Percentiles rank a stretch among this genome's conserved stretches.
phyloP scores from a whole-genome alignment of 2,888 invertebrate genomes.

The Parelbella ahira region DNA sequence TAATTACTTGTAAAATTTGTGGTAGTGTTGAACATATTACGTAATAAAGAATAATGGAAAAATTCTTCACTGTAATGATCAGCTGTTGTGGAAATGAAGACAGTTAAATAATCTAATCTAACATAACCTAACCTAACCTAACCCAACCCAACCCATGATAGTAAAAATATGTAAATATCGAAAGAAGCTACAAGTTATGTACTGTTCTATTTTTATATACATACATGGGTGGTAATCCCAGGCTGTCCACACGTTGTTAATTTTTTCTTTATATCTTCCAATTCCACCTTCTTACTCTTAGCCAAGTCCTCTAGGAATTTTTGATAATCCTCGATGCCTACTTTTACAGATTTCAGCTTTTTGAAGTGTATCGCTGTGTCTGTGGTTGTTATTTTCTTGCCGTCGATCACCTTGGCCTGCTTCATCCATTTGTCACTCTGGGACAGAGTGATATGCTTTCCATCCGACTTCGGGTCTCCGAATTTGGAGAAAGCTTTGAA shows the following conservation, averaged over 20 bases:
- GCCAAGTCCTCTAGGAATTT: slow-evolving; percentile 92
- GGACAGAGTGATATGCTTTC: slow-evolving; percentile 91
- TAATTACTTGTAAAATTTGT: no score
- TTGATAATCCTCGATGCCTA: slow-evolving; percentile 88
- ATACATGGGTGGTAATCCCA: slow-evolving; percentile 75
- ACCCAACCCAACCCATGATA: no score
- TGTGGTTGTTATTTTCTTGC: slow-evolving; percentile 92
- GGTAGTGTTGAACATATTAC: no score
- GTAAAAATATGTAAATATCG: no score
- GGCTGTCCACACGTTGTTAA: slow-evolving; percentile 90
- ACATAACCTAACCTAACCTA: no score
- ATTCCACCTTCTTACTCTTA: slow-evolving; percentile 89
- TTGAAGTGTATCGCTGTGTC: slow-evolving; percentile 95
- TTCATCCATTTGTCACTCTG: slow-evolving; percentile 98
- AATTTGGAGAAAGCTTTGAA: slow-evolving; percentile 93
- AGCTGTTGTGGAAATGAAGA: no score
- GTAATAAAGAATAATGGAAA: no score
- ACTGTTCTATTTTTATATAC: slow-evolving; percentile 28
- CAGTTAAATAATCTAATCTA: no score
- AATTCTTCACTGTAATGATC: no score
- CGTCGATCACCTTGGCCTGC: slow-evolving; percentile 89
- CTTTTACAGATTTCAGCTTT: slow-evolving; percentile 90
- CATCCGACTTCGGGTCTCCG: slow-evolving; percentile 92
- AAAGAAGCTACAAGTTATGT: no score
- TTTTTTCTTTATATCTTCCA: slow-evolving; percentile 89